A percentile compares a stretch with the other conserved stretches of the same genome.
phyloP scores from a whole-genome alignment of 2,113 vertebrate genomes.

The Nannobrachium achirus region DNA sequence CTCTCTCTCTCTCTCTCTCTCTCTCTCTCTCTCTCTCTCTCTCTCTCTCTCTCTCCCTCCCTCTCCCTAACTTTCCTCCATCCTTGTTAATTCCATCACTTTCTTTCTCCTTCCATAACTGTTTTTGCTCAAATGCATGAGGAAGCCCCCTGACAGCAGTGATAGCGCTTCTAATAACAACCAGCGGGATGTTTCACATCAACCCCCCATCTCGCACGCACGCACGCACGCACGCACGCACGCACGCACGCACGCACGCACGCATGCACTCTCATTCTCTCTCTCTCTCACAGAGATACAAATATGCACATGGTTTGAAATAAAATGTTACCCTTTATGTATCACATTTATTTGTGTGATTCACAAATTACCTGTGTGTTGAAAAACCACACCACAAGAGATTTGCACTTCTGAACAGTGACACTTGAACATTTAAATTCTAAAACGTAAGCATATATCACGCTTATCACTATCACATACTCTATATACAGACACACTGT shows the following conservation, averaged over 20 bases:
- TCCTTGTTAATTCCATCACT: neutral
- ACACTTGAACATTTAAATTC: too few species aligned
- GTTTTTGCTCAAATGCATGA: constrained; percentile 53
- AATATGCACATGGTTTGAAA: too few species aligned
- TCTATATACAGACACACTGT: constrained; percentile 14
- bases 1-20: too few species aligned
- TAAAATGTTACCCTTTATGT: too few species aligned
- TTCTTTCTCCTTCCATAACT: constrained; percentile 39
- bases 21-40: too few species aligned
- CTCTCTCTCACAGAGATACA: too few species aligned
- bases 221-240: too few species aligned
- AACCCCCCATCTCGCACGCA: constrained; percentile 2
- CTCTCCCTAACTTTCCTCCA: too few species aligned
- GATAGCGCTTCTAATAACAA: constrained; percentile 35
- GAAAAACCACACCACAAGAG: neutral
- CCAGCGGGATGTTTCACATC: constrained; percentile 12
- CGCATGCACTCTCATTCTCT: too few species aligned
- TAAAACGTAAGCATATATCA: constrained; percentile 6
- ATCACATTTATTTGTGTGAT: constrained; percentile 3
- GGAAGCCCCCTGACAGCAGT: constrained; percentile 25
- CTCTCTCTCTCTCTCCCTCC: neutral
- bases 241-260: too few species aligned
- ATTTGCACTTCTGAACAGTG: neutral
- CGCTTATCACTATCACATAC: constrained; percentile 18
- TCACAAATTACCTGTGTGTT: neutral